Conservation (phyloP, 2,797 vertebrate species). For the Leucoraja ocellata region DNA sequence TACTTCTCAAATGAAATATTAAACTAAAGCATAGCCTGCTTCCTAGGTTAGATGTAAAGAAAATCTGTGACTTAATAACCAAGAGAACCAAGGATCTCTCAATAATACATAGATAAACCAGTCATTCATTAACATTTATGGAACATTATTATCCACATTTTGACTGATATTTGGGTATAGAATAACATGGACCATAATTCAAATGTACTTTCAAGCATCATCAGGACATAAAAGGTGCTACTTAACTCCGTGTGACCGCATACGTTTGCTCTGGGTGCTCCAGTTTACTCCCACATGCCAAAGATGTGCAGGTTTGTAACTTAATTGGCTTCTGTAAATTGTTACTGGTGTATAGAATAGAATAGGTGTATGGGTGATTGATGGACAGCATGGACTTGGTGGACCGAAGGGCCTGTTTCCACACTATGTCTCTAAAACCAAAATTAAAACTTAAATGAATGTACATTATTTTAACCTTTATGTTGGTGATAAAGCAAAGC, state of each 20-base stretch:
- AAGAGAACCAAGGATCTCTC: neutral
- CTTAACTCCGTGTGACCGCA: too few relatives aligned
- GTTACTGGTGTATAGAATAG: too few relatives aligned
- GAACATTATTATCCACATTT: neutral
- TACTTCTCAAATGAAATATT: neutral
- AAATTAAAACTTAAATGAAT: neutral
- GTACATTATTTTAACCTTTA: neutral
- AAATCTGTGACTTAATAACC: neutral
- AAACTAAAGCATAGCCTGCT: neutral
- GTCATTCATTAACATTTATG: neutral
- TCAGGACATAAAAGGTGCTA: neutral
- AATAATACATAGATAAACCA: neutral
- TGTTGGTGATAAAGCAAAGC: neutral
- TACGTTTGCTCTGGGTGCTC: too few relatives aligned
- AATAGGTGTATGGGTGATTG: too few relatives aligned
- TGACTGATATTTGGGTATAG: neutral
- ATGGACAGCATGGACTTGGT: too few relatives aligned
- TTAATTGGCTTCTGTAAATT: too few relatives aligned
- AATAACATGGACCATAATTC: neutral
- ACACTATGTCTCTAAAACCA: too few relatives aligned
- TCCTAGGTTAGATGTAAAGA: neutral
- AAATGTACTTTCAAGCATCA: neutral
- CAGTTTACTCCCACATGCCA: too few relatives aligned
- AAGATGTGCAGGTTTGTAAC: too few relatives aligned
- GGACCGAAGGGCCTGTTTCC: too few relatives aligned